Base-by-base conservation (phyloP, 1,140 invertebrate species). In the Halesus radiatus region DNA sequence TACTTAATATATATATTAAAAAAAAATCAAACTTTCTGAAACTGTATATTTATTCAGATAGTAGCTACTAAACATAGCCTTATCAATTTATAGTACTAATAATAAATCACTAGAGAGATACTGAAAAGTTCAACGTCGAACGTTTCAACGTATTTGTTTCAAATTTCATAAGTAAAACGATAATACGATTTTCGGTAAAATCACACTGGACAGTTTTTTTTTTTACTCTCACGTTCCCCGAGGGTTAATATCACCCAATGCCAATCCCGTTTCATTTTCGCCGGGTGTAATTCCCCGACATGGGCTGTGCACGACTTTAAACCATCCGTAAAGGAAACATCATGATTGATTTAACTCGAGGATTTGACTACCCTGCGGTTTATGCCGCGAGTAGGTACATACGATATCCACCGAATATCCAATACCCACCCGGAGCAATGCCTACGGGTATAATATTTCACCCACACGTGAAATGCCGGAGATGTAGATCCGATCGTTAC, bases 301-400 rank as follows among this genome's bases (percentile, higher is more conserved):
- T 75, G 72, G 23, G 13, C 72, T 18, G 72, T 32, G 72, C 72
- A 75, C 72, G 72, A 75, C 54, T 56, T 37, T 20, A 60, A 58
- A 18, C 72, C 53, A 75, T 56, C 72, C 72, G 72, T 60, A 58
- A 75, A 75, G 52, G 72, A 58, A 58, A 56, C 53, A 56, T 75
- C 72, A 58, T 75, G 72, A 75, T 75, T 75, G 72, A 75, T 75
- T 75, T 75, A 75, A 75, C 72, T 75, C 72, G 7, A 23, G 53
- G 54, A 75, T 29, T 29, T 37, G 20, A 26, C 72, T 54, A 56
- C 54, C 32, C 72, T 54, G 72, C 54, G 50, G 68, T 1, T 52
- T n/a, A 56, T 22, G 3, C 52, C 10, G 45, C 20, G 20, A 23
- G 6, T 60, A n/a, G n/a, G n/a, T n/a, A n/a, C n/a, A 60, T 60